These are phyloP conservation scores for Serinus canaria DNA, from an alignment of 2,113 vertebrate genomes.

Conservation along the genomic window DNA sequence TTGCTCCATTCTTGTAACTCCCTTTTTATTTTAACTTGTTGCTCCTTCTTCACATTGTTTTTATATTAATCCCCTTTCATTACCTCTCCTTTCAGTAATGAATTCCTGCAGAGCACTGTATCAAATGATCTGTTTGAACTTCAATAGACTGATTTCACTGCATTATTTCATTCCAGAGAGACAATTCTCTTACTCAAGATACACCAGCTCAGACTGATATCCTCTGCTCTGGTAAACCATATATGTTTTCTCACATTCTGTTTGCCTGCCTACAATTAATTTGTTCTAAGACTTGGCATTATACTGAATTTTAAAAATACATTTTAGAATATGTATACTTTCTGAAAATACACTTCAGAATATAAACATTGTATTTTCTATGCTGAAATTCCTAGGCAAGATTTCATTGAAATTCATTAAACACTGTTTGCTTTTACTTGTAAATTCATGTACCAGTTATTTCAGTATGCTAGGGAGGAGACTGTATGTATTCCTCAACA, in stretches of 20 bases:
- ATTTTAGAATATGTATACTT: neutral
- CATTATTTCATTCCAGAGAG: neutral
- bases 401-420: neutral
- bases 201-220: neutral
- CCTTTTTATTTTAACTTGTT: neutral
- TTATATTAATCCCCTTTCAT: neutral
- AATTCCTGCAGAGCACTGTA: neutral
- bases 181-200: neutral
- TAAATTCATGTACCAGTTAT: neutral
- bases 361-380: neutral
- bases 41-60: neutral
- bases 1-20: neutral
- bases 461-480: neutral
- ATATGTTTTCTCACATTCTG: neutral
- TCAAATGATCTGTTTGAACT: neutral
- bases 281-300: neutral
- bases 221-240: neutral
- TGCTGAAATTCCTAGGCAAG: neutral
- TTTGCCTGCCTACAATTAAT: neutral
- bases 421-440: neutral
- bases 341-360: neutral
- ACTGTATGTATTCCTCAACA: neutral
- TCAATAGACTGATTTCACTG: neutral
- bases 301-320: neutral
- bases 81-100: neutral